These are phyloP conservation scores for mouse (Mus musculus) DNA, from an alignment of 2,113 vertebrate genomes.

Conservation along the genomic window DNA sequence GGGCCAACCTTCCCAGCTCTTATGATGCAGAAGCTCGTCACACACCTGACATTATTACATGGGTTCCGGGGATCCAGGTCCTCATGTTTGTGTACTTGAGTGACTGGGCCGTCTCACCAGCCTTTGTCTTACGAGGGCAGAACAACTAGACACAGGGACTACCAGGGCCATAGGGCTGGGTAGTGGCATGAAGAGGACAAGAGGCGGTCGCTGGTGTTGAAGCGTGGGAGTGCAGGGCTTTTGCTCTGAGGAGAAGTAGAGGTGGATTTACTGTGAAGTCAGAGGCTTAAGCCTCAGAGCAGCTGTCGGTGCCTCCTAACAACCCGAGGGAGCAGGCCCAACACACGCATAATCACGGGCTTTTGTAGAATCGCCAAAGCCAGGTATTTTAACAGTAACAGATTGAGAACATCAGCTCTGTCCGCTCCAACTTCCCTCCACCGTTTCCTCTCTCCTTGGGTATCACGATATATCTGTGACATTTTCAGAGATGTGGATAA, in stretches of 20 bases:
- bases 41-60: background rate
- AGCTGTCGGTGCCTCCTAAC: background rate
- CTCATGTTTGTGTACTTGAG: background rate
- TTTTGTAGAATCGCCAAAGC: too few species aligned
- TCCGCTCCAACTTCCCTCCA: background rate
- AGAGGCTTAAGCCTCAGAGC: background rate
- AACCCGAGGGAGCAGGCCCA: background rate
- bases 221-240: background rate
- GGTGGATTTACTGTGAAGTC: background rate
- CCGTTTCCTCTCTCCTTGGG: background rate
- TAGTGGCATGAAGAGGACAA: background rate
- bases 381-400: background rate
- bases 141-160: background rate
- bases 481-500: background rate
- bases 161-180: background rate
- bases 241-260: background rate
- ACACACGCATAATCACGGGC: background rate
- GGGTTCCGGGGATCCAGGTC: background rate
- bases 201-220: background rate
- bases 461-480: accelerated
- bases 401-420: background rate
- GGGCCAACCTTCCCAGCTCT: background rate
- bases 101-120: background rate
- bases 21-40: background rate
- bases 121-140: background rate